phyloP scores from a whole-genome alignment of 2,797 vertebrate genomes.

The Girardinus metallicus region DNA sequence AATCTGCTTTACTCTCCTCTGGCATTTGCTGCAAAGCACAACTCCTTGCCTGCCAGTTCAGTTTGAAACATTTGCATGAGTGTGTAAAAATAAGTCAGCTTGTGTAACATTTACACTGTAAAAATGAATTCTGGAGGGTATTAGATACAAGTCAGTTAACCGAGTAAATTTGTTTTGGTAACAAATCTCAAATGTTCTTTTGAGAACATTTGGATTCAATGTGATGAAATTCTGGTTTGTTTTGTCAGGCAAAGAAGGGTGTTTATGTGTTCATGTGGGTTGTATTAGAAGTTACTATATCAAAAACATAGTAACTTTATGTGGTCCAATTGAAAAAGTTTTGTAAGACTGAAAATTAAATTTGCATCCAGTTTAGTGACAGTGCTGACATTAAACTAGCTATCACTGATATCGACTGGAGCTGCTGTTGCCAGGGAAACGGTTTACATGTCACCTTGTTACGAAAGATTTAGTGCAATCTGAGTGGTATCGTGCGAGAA shows the following conservation, averaged over 20 bases:
- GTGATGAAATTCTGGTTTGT: not conserved
- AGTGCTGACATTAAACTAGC: not conserved
- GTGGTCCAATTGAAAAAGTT: too few species aligned
- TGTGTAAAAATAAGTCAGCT: not conserved
- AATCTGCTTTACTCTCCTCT: slow-evolving; percentile 6
- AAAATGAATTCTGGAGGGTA: not conserved
- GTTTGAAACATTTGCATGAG: slow-evolving; percentile 3
- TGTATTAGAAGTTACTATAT: too few species aligned
- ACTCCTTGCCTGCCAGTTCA: not conserved
- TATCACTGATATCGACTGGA: not conserved
- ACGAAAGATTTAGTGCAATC: not conserved
- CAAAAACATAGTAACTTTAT: too few species aligned
- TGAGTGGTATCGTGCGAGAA: not conserved
- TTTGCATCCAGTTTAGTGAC: not conserved
- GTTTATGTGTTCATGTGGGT: too few species aligned
- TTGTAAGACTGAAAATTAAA: not conserved
- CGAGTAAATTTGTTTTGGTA: not conserved
- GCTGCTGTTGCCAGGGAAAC: not conserved
- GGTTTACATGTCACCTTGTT: not conserved
- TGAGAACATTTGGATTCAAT: not conserved
- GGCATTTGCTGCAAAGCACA: slow-evolving; percentile 1
- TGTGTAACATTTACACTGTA: not conserved
- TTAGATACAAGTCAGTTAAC: not conserved
- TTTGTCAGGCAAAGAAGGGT: too few species aligned
- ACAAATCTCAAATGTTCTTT: not conserved